phyloP scores from a whole-genome alignment of 1,140 invertebrate species.

The Meloidogyne chitwoodi region DNA sequence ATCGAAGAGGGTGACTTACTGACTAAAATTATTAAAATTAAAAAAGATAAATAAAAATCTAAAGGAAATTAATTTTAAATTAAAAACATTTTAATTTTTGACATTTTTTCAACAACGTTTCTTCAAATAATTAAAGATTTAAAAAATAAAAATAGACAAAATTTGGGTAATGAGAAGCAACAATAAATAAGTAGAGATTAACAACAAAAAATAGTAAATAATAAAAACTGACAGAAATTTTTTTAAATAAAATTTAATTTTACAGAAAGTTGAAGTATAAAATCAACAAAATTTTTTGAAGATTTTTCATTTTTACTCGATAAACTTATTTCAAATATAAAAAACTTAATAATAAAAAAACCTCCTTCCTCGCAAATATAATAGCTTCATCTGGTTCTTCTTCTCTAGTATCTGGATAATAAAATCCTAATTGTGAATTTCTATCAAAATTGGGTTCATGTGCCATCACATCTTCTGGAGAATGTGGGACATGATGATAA shows the following conservation, averaged over 20 bases:
- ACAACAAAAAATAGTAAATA: no score
- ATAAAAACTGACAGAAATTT: no score
- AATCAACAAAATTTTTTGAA: no score
- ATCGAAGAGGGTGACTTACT: slow-evolving; percentile 31
- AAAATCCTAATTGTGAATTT: neutral
- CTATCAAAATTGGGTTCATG: neutral
- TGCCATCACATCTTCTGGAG: neutral
- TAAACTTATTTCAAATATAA: no score
- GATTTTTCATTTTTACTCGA: no score
- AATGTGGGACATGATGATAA: neutral
- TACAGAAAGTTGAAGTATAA: no score
- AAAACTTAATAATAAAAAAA: neutral
- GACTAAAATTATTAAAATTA: neutral
- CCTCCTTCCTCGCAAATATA: neutral
- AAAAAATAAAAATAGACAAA: no score
- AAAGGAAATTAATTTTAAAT: neutral
- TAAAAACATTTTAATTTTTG: neutral
- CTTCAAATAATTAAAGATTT: no score
- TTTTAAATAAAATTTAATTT: no score
- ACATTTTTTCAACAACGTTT: neutral
- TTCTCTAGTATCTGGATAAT: neutral
- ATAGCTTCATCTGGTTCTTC: neutral
- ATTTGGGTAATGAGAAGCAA: no score
- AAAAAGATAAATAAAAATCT: neutral
- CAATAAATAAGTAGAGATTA: no score